Percentiles rank a stretch among this genome's conserved stretches.
Evolutionary conservation across 2,113 vertebrate genomes (phyloP).

Genomic region (Corynorhinus townsendii): DNA sequence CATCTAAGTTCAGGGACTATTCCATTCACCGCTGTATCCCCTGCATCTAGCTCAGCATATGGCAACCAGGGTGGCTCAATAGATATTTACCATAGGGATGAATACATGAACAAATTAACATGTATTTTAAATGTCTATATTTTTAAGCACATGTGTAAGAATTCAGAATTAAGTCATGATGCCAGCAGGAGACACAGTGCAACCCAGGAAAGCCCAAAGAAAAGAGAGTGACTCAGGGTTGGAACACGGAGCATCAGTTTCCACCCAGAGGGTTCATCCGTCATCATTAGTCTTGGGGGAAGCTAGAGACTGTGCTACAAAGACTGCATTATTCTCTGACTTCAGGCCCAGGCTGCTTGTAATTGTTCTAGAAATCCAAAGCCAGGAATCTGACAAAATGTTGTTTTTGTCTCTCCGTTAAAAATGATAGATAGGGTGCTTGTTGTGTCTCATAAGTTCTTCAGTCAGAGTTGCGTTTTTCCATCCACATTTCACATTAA

Average conservation of each 20-base stretch:
- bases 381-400: constrained; percentile 4
- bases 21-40: too few species aligned
- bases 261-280: background rate
- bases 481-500: constrained; percentile 26
- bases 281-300: background rate
- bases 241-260: background rate
- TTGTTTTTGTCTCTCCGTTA: background rate
- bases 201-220: background rate
- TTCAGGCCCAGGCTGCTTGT: background rate
- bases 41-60: too few species aligned
- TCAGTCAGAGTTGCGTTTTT: constrained; percentile 24
- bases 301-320: background rate
- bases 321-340: background rate
- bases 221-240: background rate
- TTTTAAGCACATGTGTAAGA: background rate
- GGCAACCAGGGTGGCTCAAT: background rate
- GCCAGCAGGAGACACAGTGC: background rate
- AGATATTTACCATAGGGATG: background rate
- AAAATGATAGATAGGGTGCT: constrained; percentile 41
- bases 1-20: background rate
- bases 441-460: background rate
- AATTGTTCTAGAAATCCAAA: constrained; percentile 20
- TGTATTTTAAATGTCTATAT: background rate
- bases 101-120: background rate
- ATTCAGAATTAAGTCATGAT: background rate